Evolutionary conservation across 2,113 vertebrate species (phyloP).

Genomic region (Fregata magnificens): DNA sequence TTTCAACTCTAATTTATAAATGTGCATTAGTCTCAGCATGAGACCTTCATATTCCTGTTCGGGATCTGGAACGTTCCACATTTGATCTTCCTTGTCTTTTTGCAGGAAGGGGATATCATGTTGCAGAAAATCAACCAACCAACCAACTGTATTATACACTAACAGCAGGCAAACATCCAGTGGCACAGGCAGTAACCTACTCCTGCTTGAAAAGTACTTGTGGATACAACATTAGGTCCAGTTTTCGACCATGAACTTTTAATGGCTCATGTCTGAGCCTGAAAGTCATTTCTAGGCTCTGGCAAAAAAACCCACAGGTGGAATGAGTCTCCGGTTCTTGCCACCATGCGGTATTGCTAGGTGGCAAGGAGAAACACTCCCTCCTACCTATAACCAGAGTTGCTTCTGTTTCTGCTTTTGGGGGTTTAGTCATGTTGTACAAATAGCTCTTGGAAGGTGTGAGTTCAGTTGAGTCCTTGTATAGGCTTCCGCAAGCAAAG

Average conservation of each 20-base stretch:
- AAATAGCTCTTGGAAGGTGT: background rate
- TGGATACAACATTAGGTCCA: background rate
- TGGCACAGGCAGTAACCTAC: background rate
- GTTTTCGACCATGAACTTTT: background rate
- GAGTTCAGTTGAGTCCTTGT: background rate
- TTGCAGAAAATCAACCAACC: background rate
- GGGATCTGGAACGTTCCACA: background rate
- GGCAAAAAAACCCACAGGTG: background rate
- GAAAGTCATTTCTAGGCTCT: background rate
- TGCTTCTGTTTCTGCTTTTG: background rate
- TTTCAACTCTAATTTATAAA: background rate
- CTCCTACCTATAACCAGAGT: background rate
- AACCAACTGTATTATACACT: background rate
- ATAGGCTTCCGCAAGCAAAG: background rate
- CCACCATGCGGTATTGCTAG: rapidly evolving
- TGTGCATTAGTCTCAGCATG: background rate
- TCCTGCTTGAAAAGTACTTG: background rate
- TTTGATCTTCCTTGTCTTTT: background rate
- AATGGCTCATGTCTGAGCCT: background rate
- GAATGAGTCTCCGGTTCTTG: background rate
- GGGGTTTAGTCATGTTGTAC: background rate
- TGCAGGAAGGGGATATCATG: background rate
- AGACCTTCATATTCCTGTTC: background rate
- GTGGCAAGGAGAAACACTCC: background rate
- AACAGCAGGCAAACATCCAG: background rate